Evolutionary conservation across 2,797 vertebrate species (phyloP).

Genomic region (Cheirogaleus major): DNA sequence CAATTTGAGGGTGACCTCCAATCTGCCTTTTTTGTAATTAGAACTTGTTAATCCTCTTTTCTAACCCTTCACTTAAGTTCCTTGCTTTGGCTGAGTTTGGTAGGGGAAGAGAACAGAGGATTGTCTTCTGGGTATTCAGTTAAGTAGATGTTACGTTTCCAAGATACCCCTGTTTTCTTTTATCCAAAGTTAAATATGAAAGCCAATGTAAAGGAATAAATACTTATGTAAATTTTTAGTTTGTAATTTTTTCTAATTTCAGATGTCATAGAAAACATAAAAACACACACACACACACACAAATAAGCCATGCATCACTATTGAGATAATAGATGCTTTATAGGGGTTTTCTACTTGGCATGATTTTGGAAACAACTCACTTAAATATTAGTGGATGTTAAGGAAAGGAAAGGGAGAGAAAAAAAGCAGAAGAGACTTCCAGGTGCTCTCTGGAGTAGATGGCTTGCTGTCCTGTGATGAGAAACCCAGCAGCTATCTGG

Average conservation of each 20-base stretch:
- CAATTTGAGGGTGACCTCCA: not conserved
- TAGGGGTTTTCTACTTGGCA: not conserved
- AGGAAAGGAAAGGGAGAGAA: not conserved
- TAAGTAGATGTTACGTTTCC: conserved; percentile 8
- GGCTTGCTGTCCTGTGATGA: not conserved
- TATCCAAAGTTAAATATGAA: conserved; percentile 26
- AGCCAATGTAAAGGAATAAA: conserved; percentile 27
- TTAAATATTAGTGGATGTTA: not conserved
- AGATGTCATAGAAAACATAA: not conserved
- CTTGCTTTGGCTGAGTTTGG: not conserved
- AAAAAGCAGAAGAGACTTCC: not conserved
- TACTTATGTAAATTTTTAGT: not conserved
- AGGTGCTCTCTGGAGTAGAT: not conserved
- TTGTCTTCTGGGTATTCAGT: not conserved
- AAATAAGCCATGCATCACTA: not conserved
- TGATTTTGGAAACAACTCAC: conserved; percentile 9
- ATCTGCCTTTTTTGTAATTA: not conserved
- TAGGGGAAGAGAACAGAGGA: not conserved
- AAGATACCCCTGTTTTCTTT: not conserved
- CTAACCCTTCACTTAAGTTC: not conserved
- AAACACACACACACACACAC: not conserved
- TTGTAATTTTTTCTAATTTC: conserved; percentile 43
- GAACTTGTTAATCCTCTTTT: not conserved
- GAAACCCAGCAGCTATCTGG: not conserved
- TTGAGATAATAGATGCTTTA: not conserved